These are phyloP conservation scores for Drosophila aldrichi DNA, from an alignment of 2,888 invertebrate genomes.

Conservation along the genomic window DNA sequence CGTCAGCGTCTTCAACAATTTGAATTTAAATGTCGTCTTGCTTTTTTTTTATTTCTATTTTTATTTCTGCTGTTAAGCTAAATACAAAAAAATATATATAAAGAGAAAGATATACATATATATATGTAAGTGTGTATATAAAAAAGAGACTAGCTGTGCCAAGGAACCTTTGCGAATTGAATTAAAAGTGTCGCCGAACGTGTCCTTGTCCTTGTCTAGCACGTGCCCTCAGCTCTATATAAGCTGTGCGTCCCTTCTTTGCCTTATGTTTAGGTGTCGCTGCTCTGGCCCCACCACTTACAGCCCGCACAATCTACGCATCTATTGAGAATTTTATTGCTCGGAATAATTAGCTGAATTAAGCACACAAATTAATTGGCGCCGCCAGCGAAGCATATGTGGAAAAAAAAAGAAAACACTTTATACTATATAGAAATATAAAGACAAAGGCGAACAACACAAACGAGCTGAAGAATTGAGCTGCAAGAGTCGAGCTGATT, in stretches of 20 bases:
- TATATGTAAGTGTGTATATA: not conserved
- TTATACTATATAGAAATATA: not conserved
- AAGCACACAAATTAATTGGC: conserved; percentile 79
- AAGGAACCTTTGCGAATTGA: conserved; percentile 78
- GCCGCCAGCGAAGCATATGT: conserved; percentile 62
- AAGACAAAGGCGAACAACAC: conserved; percentile 15
- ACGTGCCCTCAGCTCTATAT: conserved; percentile 33
- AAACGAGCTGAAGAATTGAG: conserved; percentile 28
- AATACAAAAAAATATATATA: conserved; percentile 42
- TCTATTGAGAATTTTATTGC: conserved; percentile 80
- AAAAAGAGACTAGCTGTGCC: conserved; percentile 31
- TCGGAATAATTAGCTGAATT: conserved; percentile 79
- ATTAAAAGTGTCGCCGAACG: conserved; percentile 79
- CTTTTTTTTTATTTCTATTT: conserved; percentile 56
- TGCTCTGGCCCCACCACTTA: not conserved
- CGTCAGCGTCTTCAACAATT: conserved; percentile 78
- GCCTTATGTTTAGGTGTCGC: conserved; percentile 45
- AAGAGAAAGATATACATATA: conserved; percentile 5
- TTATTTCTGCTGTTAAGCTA: conserved; percentile 64
- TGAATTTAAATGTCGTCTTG: conserved; percentile 78
- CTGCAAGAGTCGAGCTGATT: conserved; percentile 61
- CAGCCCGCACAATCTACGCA: conserved; percentile 51
- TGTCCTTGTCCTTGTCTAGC: conserved; percentile 61
- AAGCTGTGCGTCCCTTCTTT: conserved; percentile 2
- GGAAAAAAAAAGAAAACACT: conserved; percentile 27